Base-by-base conservation (phyloP, 2,888 invertebrate species). In the Drosophila merina region DNA sequence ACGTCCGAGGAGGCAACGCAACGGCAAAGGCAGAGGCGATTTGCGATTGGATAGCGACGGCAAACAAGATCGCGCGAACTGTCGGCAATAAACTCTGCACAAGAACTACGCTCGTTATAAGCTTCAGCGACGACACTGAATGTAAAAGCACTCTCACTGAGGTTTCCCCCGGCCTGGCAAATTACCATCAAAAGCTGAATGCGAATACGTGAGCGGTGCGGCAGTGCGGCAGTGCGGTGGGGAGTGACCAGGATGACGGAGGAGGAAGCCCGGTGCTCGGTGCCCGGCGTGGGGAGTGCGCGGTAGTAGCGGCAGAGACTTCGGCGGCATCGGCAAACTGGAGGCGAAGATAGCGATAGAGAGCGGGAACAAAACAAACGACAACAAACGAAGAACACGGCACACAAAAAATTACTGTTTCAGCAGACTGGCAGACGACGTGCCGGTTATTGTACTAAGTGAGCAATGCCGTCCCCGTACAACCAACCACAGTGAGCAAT, bases 401-500 rank as follows among this genome's bases (percentile, higher is more conserved):
- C 69, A 72, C 55, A 70, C 67, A 67, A 62, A 86, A 88, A 84
- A 84, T 88, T 85, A 81, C 81, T 84, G 85, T 84, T 84, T 76
- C 87, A 86, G 83, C 83, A 85, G 88, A 84, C 87, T 81, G 78
- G 85, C 84, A 88, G 84, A 84, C 84, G 88, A 87, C 82, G 76
- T 74, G 83, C 54, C 59, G 57, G 83, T 76, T 86, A 75, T 75
- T 79, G 86, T 79, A 83, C 73, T 64, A 68, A 75, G 76, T 68
- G 76, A 76, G 74, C 76, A 76, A 86, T 84, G 85, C 80, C 84
- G 60, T 59, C 60, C 44, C 45, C 60, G 68, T 77, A 84, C 88
- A 88, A 77, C 88, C 85, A 89, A 89, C 88, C 83, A 85, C 83
- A 89, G 89, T 83, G 85, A 83, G 76, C 85, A 85, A 76, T 87